Evolutionary conservation across 2,888 invertebrate genomes (phyloP).

Genomic region (Limenitis camilla): DNA sequence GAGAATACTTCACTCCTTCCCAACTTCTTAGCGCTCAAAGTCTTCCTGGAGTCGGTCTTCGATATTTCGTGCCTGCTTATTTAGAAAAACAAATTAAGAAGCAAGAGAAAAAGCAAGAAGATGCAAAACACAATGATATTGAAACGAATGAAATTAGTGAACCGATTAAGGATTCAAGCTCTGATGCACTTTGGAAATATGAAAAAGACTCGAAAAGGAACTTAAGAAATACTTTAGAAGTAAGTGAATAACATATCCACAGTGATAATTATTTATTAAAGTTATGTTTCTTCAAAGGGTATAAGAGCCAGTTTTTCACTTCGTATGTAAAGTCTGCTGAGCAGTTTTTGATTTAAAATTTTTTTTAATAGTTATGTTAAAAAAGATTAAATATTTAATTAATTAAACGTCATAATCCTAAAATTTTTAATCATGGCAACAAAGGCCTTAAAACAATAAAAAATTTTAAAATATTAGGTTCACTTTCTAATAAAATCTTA

Average conservation of each 20-base stretch:
- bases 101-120: constrained; percentile 44
- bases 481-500: too few species aligned
- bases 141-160: constrained; percentile 46
- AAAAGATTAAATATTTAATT: too few species aligned
- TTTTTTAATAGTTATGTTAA: too few species aligned
- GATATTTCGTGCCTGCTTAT: constrained; percentile 57
- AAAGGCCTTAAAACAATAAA: too few species aligned
- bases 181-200: constrained; percentile 56
- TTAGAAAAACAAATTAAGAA: constrained; percentile 34
- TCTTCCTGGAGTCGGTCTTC: constrained; percentile 56
- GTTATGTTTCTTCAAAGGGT: too few species aligned
- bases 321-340: too few species aligned
- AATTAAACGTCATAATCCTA: too few species aligned
- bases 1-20: constrained; percentile 44
- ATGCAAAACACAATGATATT: constrained; percentile 51
- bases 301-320: too few species aligned
- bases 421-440: too few species aligned
- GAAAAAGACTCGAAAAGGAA: constrained; percentile 56
- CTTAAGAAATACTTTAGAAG: constrained; percentile 48
- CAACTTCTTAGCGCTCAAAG: constrained; percentile 56
- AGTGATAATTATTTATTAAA: too few species aligned
- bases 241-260: constrained; percentile 34
- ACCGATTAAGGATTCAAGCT: constrained; percentile 37
- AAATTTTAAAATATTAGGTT: too few species aligned
- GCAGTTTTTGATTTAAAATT: too few species aligned